Conservation (phyloP, 2,888 invertebrate species). For the Phanerotoma sp. region DNA sequence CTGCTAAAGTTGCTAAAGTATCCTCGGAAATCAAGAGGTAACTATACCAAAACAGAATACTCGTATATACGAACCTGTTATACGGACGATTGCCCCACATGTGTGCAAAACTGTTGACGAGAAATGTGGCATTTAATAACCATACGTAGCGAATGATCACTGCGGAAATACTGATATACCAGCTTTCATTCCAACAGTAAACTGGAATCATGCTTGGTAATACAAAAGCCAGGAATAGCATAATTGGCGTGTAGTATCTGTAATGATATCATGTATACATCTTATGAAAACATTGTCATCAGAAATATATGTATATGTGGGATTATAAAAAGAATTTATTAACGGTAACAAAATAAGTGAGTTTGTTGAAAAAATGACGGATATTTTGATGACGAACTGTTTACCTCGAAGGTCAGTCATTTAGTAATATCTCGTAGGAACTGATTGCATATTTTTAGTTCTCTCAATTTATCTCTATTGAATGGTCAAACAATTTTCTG, state of each 20-base stretch:
- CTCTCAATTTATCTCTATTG: background rate
- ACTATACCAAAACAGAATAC: conserved; percentile 4
- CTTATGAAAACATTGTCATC: too few relatives aligned
- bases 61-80: conserved; percentile 51
- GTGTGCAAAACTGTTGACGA: conserved; percentile 67
- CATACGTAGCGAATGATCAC: conserved; percentile 60
- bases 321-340: too few relatives aligned
- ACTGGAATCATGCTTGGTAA: conserved; percentile 62
- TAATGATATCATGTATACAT: too few relatives aligned
- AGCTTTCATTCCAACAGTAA: conserved; percentile 63
- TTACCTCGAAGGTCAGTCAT: too few relatives aligned
- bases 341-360: too few relatives aligned
- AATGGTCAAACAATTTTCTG: background rate
- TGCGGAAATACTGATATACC: conserved; percentile 46
- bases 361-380: too few relatives aligned
- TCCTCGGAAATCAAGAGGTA: background rate
- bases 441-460: too few relatives aligned
- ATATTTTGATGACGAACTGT: too few relatives aligned
- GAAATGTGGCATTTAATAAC: conserved; percentile 65
- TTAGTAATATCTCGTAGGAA: too few relatives aligned
- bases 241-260: conserved; percentile 61
- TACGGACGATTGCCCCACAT: conserved; percentile 58
- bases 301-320: too few relatives aligned
- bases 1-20: background rate
- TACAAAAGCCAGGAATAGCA: conserved; percentile 60